Conservation (phyloP, 64 coral and sea anemone genomes). For the Stichodactyla mertensii region DNA sequence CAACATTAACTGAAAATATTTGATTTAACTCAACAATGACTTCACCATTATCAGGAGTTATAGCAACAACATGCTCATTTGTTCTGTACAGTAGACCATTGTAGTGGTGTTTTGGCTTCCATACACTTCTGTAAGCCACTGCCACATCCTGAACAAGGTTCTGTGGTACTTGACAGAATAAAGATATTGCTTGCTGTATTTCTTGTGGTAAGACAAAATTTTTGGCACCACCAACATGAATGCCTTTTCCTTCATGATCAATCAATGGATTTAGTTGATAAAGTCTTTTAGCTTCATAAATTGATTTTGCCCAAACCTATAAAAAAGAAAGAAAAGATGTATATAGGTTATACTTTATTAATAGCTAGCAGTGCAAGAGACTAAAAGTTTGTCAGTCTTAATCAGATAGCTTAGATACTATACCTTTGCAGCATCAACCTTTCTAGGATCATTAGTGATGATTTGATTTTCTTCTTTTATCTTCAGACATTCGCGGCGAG, state of each 20-base stretch:
- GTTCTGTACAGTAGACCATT: slow-evolving; percentile 41
- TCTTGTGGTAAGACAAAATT: slow-evolving; percentile 34
- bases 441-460: background rate
- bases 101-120: slow-evolving; percentile 43
- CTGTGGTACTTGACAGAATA: slow-evolving; percentile 12
- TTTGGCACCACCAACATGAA: slow-evolving; percentile 42
- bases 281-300: slow-evolving; percentile 36
- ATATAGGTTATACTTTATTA: no score
- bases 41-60: slow-evolving; percentile 24
- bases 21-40: slow-evolving; percentile 19
- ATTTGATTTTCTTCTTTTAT: background rate
- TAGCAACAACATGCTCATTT: slow-evolving; percentile 28
- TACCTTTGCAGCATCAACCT: background rate
- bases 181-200: slow-evolving; percentile 12
- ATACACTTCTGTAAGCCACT: slow-evolving; percentile 32
- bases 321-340: background rate
- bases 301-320: slow-evolving; percentile 43
- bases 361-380: no score
- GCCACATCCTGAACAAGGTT: slow-evolving; percentile 23
- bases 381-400: no score
- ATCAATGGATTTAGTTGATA: slow-evolving; percentile 25
- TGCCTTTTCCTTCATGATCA: slow-evolving; percentile 39
- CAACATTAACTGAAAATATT: no score
- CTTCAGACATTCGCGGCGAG: slow-evolving; percentile 24
- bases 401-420: background rate